Conservation (phyloP, 2,888 invertebrate species). For the Ophioninae sp. region DNA sequence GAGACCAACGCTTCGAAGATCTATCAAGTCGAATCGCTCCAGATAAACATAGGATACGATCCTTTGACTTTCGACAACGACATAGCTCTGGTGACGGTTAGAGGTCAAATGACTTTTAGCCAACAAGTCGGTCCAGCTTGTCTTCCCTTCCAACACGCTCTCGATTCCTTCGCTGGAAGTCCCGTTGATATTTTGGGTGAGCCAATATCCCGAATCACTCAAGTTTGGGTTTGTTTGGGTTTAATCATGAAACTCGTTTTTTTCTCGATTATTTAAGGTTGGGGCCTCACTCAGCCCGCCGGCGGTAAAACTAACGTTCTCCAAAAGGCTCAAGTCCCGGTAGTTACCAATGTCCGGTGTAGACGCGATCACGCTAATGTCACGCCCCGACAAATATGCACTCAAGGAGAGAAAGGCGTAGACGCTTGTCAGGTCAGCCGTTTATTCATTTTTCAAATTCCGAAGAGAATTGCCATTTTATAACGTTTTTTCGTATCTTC, state of each 20-base stretch:
- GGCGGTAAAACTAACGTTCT: constrained; percentile 82
- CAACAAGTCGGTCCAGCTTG: constrained; percentile 84
- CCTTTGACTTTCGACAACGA: constrained; percentile 80
- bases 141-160: constrained; percentile 83
- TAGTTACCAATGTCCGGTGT: constrained; percentile 82
- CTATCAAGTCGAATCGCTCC: constrained; percentile 76
- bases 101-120: constrained; percentile 80
- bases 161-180: constrained; percentile 71
- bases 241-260: background rate
- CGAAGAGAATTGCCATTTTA: background rate
- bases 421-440: constrained; percentile 84
- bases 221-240: too few species aligned
- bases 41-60: constrained; percentile 81
- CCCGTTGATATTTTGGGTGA: constrained; percentile 74
- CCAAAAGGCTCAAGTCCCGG: constrained; percentile 82
- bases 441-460: background rate
- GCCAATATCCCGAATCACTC: constrained; percentile 7
- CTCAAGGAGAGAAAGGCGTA: constrained; percentile 80
- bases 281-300: constrained; percentile 83
- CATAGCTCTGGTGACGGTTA: constrained; percentile 82
- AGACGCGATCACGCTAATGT: constrained; percentile 65
- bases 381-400: constrained; percentile 81
- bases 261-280: constrained; percentile 81
- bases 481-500: background rate
- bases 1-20: constrained; percentile 82